Conservation (phyloP, 2,113 vertebrate genomes). For the Cervus canadensis region DNA sequence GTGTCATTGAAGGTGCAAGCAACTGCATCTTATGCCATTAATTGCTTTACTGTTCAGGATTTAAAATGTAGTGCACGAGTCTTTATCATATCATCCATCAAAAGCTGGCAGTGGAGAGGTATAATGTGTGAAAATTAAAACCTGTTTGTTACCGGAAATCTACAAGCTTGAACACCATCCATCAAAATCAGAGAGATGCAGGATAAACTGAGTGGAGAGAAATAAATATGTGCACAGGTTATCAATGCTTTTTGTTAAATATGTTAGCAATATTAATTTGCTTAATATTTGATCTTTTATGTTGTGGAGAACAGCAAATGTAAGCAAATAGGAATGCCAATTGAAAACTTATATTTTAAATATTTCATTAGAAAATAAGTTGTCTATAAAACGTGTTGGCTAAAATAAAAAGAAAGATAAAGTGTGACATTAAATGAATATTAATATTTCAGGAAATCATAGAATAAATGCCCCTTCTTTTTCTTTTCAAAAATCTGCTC, state of each 20-base stretch:
- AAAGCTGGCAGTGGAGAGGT: constrained; percentile 29
- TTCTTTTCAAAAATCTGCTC: neutral
- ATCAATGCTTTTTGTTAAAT: constrained; percentile 61
- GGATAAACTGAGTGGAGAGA: constrained; percentile 56
- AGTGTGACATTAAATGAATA: neutral
- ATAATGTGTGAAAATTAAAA: constrained; percentile 70
- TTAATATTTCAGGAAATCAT: neutral
- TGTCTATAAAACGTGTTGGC: neutral
- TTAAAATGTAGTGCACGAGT: constrained; percentile 56
- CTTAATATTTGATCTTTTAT: constrained; percentile 51
- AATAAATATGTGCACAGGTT: constrained; percentile 49
- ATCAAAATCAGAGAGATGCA: constrained; percentile 65
- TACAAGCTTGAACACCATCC: constrained; percentile 66
- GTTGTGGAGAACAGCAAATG: neutral
- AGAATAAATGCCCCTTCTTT: neutral
- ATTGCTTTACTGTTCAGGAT: constrained; percentile 70
- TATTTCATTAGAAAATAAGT: neutral
- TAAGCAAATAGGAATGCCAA: constrained; percentile 38
- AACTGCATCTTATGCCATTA: constrained; percentile 6
- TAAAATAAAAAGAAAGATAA: neutral
- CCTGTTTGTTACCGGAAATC: constrained; percentile 69
- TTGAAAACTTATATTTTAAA: constrained; percentile 33
- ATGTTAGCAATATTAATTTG: constrained; percentile 40
- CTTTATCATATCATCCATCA: constrained; percentile 70
- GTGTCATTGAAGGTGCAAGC: constrained; percentile 35